Base-by-base conservation (phyloP, 1,140 invertebrate species). In the Heliconius hermathena region DNA sequence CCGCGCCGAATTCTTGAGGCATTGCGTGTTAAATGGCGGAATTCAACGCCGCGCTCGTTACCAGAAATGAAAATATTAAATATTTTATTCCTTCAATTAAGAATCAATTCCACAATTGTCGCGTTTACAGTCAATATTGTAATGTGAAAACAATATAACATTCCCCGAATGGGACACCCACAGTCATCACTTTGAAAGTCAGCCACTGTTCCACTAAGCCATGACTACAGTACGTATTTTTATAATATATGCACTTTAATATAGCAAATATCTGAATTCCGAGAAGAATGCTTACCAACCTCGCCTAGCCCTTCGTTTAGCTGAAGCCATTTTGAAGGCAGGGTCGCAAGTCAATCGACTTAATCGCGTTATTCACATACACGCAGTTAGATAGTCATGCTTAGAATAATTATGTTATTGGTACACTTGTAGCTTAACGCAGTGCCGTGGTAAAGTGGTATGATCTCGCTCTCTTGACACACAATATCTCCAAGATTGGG, bases 331-430 rank as follows among this genome's bases (percentile, higher is more conserved):
- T 66, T 66, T 66, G 26, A 26, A 26, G n/a, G 60, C 60, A 29
- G 60, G 60, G 26, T 66, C 60, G 60, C 60, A 66, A 66, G 60
- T 66, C 60, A 66, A 66, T 66, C 60, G 60, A 22, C 26, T 66
- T 66, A 66, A 66, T 66, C 60, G 60, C 60, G 60, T 66, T 66
- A 66, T 26, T 26, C 60, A 66, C 60, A 29, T 29, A 29, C 60
- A 29, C 60, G 1, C 22, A 66, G 22, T 18, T 66, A 29, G 57
- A 60, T 60, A 22, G 57, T 60, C 22, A 60, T 60, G 57, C 22
- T 60, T 26, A 22, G 8, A 60, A 26, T 11, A 13, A 66, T 22
- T 52, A 52, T 52, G 18, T 52, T 52, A 52, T 20, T 2, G 18
- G 60, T 66, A 66, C 13, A 29, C 26, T n/a, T 66, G n/a, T 66